Conservation (phyloP, 2,888 invertebrate genomes). For the Platycnemis pennipes region DNA sequence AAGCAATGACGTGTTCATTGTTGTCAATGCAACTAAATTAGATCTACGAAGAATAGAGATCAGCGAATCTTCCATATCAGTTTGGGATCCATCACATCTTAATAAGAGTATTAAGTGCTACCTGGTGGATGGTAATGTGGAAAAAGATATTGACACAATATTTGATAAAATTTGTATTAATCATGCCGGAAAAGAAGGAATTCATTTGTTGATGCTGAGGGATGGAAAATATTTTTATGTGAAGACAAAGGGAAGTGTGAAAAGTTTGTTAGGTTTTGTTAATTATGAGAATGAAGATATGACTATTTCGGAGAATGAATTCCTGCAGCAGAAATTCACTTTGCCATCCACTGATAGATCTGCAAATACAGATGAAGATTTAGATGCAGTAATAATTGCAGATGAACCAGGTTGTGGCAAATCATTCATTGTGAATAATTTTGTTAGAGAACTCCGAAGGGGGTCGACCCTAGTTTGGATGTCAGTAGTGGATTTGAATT, state of each 20-base stretch:
- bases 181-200: neutral
- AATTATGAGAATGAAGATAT: neutral
- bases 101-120: neutral
- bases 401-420: constrained; percentile 50
- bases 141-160: neutral
- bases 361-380: neutral
- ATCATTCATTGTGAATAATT: neutral
- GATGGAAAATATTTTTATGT: neutral
- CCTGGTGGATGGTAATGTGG: neutral
- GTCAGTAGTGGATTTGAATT: neutral
- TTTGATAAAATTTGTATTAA: neutral
- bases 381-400: neutral
- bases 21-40: neutral
- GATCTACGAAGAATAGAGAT: neutral
- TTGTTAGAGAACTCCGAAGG: neutral
- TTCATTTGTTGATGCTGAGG: neutral
- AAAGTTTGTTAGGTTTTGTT: neutral
- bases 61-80: neutral
- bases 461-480: neutral
- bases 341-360: neutral
- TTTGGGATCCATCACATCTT: neutral
- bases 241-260: neutral
- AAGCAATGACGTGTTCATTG: neutral
- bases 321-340: neutral
- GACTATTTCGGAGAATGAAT: neutral